Evolutionary conservation across 2,113 vertebrate genomes (phyloP), one percentile per base, ranked within the genome.

Genomic region (Haemorhous mexicanus): DNA sequence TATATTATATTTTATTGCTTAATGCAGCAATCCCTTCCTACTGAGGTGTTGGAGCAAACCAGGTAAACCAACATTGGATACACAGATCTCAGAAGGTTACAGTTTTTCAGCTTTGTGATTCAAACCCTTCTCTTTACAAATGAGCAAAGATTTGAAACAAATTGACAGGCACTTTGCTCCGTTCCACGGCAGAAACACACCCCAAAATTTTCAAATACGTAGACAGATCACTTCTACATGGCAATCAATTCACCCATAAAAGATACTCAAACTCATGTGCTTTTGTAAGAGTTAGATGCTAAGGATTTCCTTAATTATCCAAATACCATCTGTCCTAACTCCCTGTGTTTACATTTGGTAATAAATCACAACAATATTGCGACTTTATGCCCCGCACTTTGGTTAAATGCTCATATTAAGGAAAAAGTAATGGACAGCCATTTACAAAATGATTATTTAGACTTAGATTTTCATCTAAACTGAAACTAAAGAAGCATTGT

Each of bases 401-500:
- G 19, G 84, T 89, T 84, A 84, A 95, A 96, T 69, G 66, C 24
- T 80, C 26, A 37, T 73, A 49, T 77, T 58, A 95, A 76, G 80
- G 80, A 82, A 59, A 90, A 77, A 94, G 61, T 46, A 82, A 89
- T 76, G 79, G 55, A 64, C 43, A 92, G 76, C 8, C 52, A 93
- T 73, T 77, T 95, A 74, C 53, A 80, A 49, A 85, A 72, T 73
- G 16, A 92, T 78, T 70, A 30, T 95, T 81, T 74, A 68, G 78
- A 92, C 43, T 89, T 96, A 52, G 11, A 69, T 59, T 74, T 93
- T 90, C 59, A 58, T 88, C 89, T 86, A 95, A 92, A 90, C 49
- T 94, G 49, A 95, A 97, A 97, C 69, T 63, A 76, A 93, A 63
- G 69, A 63, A 90, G 67, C 88, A 78, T 67, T 94, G 37, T 96